These are phyloP conservation scores for Clivina fossor DNA, from an alignment of 2,888 invertebrate genomes.

Conservation along the genomic window DNA sequence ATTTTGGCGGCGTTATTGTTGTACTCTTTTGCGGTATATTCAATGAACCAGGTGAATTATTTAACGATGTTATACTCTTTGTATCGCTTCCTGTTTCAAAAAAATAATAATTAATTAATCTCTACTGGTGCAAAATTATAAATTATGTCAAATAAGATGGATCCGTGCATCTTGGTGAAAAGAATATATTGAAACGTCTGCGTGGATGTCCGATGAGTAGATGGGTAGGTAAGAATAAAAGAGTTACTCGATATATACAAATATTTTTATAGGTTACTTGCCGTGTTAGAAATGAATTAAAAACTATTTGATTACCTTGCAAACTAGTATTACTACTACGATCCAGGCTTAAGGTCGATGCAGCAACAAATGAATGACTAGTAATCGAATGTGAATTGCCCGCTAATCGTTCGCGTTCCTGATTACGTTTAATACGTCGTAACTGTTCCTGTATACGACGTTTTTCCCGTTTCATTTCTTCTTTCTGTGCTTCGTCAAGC, in stretches of 20 bases:
- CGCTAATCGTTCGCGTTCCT: constrained; percentile 76
- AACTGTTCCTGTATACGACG: constrained; percentile 94
- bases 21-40: constrained; percentile 46
- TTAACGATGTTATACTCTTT: constrained; percentile 21
- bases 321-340: constrained; percentile 37
- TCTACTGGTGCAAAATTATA: no score
- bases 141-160: no score
- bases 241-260: no score
- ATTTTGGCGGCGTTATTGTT: constrained; percentile 62
- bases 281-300: no score
- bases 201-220: no score
- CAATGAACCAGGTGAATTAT: constrained; percentile 43
- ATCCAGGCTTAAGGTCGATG: constrained; percentile 26
- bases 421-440: constrained; percentile 90
- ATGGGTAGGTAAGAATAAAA: no score
- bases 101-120: no score
- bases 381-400: constrained; percentile 48
- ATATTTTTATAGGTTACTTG: no score
- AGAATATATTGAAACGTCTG: no score
- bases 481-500: constrained; percentile 95
- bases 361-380: constrained; percentile 18
- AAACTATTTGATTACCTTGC: no score
- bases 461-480: constrained; percentile 98
- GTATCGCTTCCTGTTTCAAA: constrained; percentile 37
- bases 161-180: no score